Evolutionary conservation across 2,888 invertebrate species (phyloP).

Genomic region (Drosophila atroscutellata): DNA sequence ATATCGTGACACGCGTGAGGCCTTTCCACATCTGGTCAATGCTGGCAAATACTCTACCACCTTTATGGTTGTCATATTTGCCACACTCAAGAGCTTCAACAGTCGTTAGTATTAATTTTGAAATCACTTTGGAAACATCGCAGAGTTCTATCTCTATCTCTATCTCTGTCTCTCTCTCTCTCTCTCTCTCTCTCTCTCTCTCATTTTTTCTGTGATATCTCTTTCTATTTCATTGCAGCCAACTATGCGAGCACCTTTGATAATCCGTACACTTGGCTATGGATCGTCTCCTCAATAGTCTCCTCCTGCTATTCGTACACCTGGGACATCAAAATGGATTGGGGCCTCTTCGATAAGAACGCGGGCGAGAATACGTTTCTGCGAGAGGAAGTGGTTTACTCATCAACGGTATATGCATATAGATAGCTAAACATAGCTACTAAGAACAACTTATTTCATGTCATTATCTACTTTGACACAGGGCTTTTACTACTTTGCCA

Average conservation of each 20-base stretch:
- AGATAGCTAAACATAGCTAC: not conserved
- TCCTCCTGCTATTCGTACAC: conserved; percentile 98
- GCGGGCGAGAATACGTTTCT: conserved; percentile 96
- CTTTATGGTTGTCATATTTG: conserved; percentile 96
- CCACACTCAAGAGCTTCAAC: conserved; percentile 89
- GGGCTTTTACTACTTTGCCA: conserved; percentile 96
- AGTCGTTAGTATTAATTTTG: conserved; percentile 85
- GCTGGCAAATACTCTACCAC: conserved; percentile 99
- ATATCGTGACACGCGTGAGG: conserved; percentile 96
- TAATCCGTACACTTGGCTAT: conserved; percentile 94
- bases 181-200: not conserved
- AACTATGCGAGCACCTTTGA: conserved; percentile 88
- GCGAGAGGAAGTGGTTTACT: conserved; percentile 97
- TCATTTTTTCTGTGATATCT: not conserved
- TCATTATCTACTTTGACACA: conserved; percentile 77
- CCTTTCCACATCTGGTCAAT: conserved; percentile 98
- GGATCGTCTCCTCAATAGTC: conserved; percentile 93
- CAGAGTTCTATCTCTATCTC: not conserved
- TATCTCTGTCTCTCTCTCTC: not conserved
- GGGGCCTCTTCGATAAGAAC: conserved; percentile 97
- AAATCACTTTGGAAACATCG: not conserved
- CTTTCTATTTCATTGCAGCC: conserved; percentile 82
- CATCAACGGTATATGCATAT: conserved; percentile 89
- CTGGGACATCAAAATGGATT: conserved; percentile 99
- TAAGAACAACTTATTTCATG: not conserved